phyloP scores from a whole-genome alignment of 2,888 invertebrate species.

The Notodonta ziczac region DNA sequence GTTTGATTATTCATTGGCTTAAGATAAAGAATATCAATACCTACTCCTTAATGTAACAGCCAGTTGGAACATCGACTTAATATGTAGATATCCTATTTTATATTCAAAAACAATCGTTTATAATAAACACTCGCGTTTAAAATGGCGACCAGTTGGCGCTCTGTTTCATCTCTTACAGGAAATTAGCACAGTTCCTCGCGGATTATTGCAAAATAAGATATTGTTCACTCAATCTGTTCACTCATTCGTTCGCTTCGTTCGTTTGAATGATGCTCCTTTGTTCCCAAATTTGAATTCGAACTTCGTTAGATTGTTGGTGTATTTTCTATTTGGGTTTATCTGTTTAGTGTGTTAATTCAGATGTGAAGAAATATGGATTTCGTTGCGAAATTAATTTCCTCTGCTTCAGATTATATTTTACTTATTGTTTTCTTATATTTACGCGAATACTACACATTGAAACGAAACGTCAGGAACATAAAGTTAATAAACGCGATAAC shows the following conservation, averaged over 20 bases:
- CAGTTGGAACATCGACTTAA: constrained; percentile 26
- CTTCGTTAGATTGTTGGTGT: constrained; percentile 40
- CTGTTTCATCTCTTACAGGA: constrained; percentile 78
- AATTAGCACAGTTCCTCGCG: constrained; percentile 80
- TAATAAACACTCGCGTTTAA: constrained; percentile 64
- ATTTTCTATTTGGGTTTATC: constrained; percentile 41
- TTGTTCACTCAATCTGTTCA: constrained; percentile 80
- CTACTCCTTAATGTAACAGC: constrained; percentile 12
- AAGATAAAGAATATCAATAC: neutral
- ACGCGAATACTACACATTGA: too few species aligned
- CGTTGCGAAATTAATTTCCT: constrained; percentile 11
- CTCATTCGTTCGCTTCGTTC: constrained; percentile 68
- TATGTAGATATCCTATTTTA: constrained; percentile 42
- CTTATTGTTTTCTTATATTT: too few species aligned
- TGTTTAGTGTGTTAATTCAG: constrained; percentile 37
- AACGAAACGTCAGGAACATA: too few species aligned
- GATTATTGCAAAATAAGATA: constrained; percentile 83
- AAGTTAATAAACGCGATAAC: too few species aligned
- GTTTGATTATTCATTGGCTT: constrained; percentile 2
- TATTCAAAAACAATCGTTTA: constrained; percentile 59
- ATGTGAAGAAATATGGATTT: constrained; percentile 26
- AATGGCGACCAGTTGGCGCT: constrained; percentile 61
- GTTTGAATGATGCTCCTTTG: constrained; percentile 74
- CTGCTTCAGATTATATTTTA: neutral
- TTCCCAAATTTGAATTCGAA: constrained; percentile 60